Evolutionary conservation across 2,797 vertebrate species (phyloP), one percentile per base, ranked within the genome.

Genomic region (Anabas testudineus): DNA sequence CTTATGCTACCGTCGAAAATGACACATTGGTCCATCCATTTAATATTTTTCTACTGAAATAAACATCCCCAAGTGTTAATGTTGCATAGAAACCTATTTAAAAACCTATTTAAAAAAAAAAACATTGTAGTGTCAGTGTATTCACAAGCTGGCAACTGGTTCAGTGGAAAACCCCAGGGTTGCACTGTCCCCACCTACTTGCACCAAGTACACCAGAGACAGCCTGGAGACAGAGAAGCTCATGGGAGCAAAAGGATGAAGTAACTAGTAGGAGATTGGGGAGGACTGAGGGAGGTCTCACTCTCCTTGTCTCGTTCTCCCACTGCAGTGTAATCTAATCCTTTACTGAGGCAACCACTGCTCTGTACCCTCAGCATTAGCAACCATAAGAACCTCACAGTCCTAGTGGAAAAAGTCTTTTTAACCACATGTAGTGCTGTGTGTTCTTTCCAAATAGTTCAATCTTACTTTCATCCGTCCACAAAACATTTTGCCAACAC

Each of bases 311-410:
- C 59, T 48, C 52, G 43, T 47, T 66, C 15, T 81, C 43, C 30
- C 43, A 62, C 78, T 81, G 84, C 81, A 82, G 82, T 76, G 78
- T 80, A 83, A 84, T 84, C 42, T 36, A 66, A 85, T 79, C 58
- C 63, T 15, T 41, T 15, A 61, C 62, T 32, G 51, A 78, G 58
- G 59, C 56, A 61, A 70, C 47, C 64, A 58, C 51, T 10, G 21
- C 62, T 55, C 47, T 70, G 13, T 67, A 26, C 28, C 42, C 39
- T 71, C 51, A 67, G 46, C 52, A 61, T 18, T 48, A 30, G 69
- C 19, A n/a, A n/a, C n/a, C n/a, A n/a, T n/a, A n/a, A n/a, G n/a
- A n/a, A n/a, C n/a, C n/a, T n/a, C n/a, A n/a, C n/a, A n/a, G n/a
- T n/a, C n/a, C n/a, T n/a, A n/a, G n/a, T n/a, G n/a, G n/a, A n/a